phyloP scores from a whole-genome alignment of 2,888 invertebrate genomes.

The Flexamia atlantica region DNA sequence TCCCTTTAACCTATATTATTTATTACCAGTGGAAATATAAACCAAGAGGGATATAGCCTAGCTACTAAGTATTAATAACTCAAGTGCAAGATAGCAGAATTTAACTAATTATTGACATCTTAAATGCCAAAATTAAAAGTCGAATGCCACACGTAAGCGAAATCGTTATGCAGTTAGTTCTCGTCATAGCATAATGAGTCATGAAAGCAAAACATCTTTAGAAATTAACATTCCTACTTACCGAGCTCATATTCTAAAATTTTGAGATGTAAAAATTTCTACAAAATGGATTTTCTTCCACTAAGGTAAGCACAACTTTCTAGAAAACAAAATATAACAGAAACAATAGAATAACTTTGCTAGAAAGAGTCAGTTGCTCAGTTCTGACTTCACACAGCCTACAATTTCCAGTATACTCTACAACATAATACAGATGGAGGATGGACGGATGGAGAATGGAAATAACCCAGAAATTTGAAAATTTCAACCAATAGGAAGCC shows the following conservation, averaged over 20 bases:
- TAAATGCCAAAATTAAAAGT: too few species aligned
- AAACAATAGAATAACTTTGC: not conserved
- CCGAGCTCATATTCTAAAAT: slow-evolving; percentile 16
- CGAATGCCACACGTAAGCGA: not conserved
- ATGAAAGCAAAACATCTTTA: not conserved
- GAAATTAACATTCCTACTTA: not conserved
- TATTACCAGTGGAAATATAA: too few species aligned
- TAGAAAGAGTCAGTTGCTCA: not conserved
- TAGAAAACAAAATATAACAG: slow-evolving; percentile 20
- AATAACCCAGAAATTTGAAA: slow-evolving; percentile 38
- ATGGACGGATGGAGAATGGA: not conserved
- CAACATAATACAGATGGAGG: not conserved
- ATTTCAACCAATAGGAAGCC: slow-evolving; percentile 12
- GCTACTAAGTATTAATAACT: too few species aligned
- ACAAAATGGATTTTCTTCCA: not conserved
- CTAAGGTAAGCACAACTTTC: not conserved
- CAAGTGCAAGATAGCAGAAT: too few species aligned
- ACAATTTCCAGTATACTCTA: not conserved
- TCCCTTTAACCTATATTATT: slow-evolving; percentile 26
- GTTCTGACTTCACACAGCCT: not conserved
- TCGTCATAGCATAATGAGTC: not conserved
- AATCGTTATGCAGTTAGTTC: too few species aligned
- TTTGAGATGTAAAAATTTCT: not conserved
- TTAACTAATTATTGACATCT: too few species aligned
- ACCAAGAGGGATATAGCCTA: too few species aligned